A percentile compares a stretch with the other conserved stretches of the same genome.
Evolutionary conservation across 2,113 vertebrate species (phyloP).

Genomic region (Promerops cafer): DNA sequence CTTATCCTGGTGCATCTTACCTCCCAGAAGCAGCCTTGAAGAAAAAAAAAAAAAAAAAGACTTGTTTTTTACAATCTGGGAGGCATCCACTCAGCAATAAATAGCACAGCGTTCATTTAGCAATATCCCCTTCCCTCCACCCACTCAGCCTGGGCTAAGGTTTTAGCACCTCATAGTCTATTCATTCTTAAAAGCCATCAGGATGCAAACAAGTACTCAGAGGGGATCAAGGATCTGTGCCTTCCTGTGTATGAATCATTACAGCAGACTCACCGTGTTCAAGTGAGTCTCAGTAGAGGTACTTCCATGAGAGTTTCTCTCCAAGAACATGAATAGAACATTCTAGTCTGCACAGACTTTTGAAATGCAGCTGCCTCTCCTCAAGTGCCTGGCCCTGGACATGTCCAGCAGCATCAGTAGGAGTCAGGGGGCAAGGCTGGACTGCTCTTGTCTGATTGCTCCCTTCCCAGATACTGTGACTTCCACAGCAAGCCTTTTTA

Average conservation of each 20-base stretch:
- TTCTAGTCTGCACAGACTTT: not conserved
- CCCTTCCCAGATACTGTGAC: not conserved
- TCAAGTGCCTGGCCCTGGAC: not conserved
- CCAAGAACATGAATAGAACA: not conserved
- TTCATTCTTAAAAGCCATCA: not conserved
- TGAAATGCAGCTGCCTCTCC: not conserved
- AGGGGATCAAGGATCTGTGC: not conserved
- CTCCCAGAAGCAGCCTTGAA: not conserved
- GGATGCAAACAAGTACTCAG: not conserved
- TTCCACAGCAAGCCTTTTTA: not conserved
- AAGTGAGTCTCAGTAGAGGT: not conserved
- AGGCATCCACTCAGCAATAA: not conserved
- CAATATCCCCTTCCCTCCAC: not conserved
- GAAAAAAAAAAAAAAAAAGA: rapidly evolving
- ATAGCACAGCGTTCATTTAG: not conserved
- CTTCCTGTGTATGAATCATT: not conserved
- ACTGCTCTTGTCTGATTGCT: not conserved
- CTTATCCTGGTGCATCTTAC: not conserved
- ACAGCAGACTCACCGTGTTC: not conserved
- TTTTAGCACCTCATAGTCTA: not conserved
- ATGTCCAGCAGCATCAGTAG: not conserved
- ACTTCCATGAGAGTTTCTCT: not conserved
- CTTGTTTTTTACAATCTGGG: not conserved
- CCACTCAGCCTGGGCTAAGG: not conserved
- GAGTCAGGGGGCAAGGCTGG: not conserved